phyloP scores from a whole-genome alignment of 2,797 vertebrate genomes.

The Pristis pectinata region DNA sequence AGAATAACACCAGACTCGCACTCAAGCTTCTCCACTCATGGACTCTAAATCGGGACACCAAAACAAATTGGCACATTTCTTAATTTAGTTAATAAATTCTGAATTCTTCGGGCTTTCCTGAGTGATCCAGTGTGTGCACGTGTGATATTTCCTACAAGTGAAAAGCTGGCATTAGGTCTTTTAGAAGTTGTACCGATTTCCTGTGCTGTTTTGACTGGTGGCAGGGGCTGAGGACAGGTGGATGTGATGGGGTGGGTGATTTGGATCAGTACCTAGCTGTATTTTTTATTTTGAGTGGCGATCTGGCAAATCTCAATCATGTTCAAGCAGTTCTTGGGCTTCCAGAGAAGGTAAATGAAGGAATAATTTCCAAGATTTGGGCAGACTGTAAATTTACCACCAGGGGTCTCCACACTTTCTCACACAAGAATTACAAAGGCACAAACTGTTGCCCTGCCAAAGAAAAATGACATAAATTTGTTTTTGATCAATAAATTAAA shows the following conservation, averaged over 20 bases:
- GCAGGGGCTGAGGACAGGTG: not conserved
- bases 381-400: not conserved
- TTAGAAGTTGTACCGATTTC: not conserved
- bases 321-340: not conserved
- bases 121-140: not conserved
- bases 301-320: not conserved
- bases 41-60: not conserved
- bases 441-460: not conserved
- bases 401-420: slow-evolving; percentile 18
- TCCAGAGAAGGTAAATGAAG: not conserved
- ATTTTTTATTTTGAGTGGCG: not conserved
- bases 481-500: not conserved
- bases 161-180: not conserved
- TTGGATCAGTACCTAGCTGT: not conserved
- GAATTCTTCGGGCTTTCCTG: not conserved
- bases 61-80: not conserved
- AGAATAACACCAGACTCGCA: not conserved
- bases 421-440: no score
- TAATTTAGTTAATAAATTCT: not conserved
- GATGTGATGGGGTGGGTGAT: not conserved
- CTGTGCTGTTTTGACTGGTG: not conserved
- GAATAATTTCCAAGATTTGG: not conserved
- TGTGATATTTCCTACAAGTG: not conserved
- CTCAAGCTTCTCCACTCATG: not conserved
- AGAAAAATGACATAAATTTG: not conserved